A percentile compares a stretch with the other conserved stretches of the same genome.
Conservation (phyloP, 2,888 invertebrate species). For the Ligdia adustata region DNA sequence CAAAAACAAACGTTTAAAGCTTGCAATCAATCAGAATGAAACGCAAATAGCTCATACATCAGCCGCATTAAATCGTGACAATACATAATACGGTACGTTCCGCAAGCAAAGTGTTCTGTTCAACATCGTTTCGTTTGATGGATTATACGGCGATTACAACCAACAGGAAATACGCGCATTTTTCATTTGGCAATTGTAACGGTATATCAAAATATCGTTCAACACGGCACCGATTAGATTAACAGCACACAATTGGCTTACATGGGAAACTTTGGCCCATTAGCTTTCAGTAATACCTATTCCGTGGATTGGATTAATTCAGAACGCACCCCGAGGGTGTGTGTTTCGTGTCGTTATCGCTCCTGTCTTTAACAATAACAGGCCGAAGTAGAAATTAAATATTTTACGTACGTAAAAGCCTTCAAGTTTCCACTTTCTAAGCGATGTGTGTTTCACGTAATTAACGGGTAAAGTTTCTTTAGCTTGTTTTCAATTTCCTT, state of each 20-base stretch:
- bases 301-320: conserved; percentile 70
- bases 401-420: conserved; percentile 38
- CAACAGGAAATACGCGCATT: conserved; percentile 79
- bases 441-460: conserved; percentile 24
- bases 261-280: conserved; percentile 73
- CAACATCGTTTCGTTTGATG: conserved; percentile 70
- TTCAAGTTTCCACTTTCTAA: conserved; percentile 19
- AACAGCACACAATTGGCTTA: conserved; percentile 77
- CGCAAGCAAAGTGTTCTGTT: conserved; percentile 55
- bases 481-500: conserved; percentile 29
- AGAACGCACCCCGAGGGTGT: conserved; percentile 58
- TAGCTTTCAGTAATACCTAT: conserved; percentile 61
- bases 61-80: conserved; percentile 68
- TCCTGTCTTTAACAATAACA: conserved; percentile 61
- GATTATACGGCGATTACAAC: conserved; percentile 75
- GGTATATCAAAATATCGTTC: conserved; percentile 74
- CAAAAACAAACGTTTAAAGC: conserved; percentile 27
- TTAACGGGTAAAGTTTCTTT: conserved; percentile 29
- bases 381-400: conserved; percentile 56
- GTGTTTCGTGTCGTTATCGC: conserved; percentile 63
- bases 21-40: conserved; percentile 55
- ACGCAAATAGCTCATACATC: conserved; percentile 60
- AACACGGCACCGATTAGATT: conserved; percentile 80
- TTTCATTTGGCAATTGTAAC: conserved; percentile 81
- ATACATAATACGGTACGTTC: conserved; percentile 59